Base-by-base conservation (phyloP, 1,140 invertebrate species). In the Drosophila tsacasi region DNA sequence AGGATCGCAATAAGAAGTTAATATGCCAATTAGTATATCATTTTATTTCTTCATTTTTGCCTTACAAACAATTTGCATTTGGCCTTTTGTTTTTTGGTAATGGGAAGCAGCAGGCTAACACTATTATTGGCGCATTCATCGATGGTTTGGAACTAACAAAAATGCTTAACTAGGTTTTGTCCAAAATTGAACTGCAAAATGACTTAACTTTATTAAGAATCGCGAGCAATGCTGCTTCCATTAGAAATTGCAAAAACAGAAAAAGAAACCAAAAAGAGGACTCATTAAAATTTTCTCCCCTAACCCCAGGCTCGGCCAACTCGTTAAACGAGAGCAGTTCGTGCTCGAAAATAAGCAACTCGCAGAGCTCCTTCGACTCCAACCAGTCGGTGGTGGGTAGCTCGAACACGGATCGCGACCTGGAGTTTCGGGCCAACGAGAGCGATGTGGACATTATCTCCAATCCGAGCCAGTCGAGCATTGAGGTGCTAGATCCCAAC, bases 361-460 rank as follows among this genome's bases (percentile, higher is more conserved):
- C 92, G 17, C 77, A 93, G 57, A 83, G 81, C 74, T 93, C 92
- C 21, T 93, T 92, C 52, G 83, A 92, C 67, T 93, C 92, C 15
- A 93, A 92, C 86, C 85, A 86, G 58, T 90, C 89, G 21, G 81
- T 94, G 7, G 91, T 93, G 39, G 94, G 93, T 44, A 93, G 92
- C 21, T 76, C 92, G 2, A 92, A 93, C 39, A 93, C 81, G 7
- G 91, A 92, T 17, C 83, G 85, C 37, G 87, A 92, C 63, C 52
- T 82, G 23, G 91, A 93, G 63, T 93, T 93, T 50, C 83, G 79
- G n/a, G 83, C 81, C 5, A 92, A 87, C 50, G 95, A 95, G 75
- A 95, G 95, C 81, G 95, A 95, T 78, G 94, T 95, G 72, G 95
- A 95, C 84, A 93, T 95, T 46, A 93, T 95, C n/a, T 95, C 95